Evolutionary conservation across 2,113 vertebrate species (phyloP).

Genomic region (Picathartes gymnocephalus): DNA sequence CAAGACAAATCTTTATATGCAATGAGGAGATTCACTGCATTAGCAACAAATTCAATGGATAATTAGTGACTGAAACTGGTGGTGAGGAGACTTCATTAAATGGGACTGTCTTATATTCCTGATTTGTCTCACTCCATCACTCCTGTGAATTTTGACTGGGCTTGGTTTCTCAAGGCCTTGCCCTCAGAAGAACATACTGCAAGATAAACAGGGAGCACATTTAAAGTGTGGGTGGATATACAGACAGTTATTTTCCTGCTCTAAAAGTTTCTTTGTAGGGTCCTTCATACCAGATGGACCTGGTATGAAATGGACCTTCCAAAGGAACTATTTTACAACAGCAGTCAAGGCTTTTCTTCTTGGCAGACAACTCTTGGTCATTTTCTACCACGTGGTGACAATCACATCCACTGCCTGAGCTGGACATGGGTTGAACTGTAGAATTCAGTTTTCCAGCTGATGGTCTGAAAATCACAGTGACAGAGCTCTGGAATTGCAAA

Average conservation of each 20-base stretch:
- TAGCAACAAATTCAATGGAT: background rate
- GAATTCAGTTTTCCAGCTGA: background rate
- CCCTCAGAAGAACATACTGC: background rate
- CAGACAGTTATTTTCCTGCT: background rate
- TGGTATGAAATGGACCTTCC: background rate
- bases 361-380: background rate
- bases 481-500: background rate
- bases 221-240: background rate
- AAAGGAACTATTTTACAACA: background rate
- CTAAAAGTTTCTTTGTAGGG: background rate
- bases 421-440: background rate
- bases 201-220: background rate
- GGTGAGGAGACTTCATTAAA: background rate
- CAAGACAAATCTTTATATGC: background rate
- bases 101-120: background rate
- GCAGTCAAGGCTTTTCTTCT: background rate
- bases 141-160: background rate
- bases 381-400: background rate
- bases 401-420: background rate
- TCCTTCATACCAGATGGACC: background rate
- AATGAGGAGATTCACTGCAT: background rate
- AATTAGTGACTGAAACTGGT: background rate
- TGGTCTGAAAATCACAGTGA: background rate
- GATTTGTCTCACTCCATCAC: background rate
- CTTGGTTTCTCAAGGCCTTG: background rate